These are phyloP conservation scores for Hippolais icterina DNA, from an alignment of 2,113 vertebrate genomes.

Conservation along the genomic window DNA sequence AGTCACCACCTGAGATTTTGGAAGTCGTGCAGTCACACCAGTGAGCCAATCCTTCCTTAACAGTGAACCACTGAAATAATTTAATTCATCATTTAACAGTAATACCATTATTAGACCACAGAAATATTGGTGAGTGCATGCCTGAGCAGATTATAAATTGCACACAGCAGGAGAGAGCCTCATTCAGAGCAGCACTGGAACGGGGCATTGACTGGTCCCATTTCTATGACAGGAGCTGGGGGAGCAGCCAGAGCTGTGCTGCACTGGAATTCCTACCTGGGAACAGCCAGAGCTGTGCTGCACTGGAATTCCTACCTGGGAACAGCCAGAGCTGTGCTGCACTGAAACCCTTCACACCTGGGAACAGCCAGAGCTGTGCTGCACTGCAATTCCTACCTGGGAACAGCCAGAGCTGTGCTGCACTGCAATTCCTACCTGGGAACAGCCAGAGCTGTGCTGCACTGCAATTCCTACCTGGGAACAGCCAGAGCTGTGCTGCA, in stretches of 20 bases:
- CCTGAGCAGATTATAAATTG: neutral
- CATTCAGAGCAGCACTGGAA: neutral
- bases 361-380: no score
- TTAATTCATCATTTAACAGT: neutral
- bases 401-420: no score
- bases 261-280: no score
- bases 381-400: no score
- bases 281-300: neutral
- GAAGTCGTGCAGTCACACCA: neutral
- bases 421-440: no score
- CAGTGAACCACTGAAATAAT: neutral
- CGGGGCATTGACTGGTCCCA: rapidly evolving
- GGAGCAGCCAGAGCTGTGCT: rapidly evolving
- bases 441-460: no score
- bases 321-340: rapidly evolving
- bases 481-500: rapidly evolving
- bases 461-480: neutral
- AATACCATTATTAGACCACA: neutral
- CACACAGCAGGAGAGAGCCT: neutral
- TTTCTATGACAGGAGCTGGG: rapidly evolving
- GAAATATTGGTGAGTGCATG: neutral
- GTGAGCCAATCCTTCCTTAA: neutral
- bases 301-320: rapidly evolving
- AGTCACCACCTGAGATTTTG: neutral
- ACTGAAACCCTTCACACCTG: no score